Conservation (phyloP, 1,140 invertebrate species). For the Polyergus mexicanus region DNA sequence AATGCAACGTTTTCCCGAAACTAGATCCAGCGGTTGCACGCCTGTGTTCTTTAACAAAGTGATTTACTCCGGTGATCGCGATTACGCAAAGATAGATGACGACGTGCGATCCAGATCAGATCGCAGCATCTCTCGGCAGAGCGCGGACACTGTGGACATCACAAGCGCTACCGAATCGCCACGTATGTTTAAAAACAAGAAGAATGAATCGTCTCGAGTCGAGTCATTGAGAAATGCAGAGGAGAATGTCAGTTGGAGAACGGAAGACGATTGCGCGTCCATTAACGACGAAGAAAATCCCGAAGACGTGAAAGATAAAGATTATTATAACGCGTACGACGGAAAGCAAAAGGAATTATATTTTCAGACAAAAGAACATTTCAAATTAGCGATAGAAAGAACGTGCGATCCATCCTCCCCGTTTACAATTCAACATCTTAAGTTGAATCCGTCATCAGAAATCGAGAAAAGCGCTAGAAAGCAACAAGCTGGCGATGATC, state of each 20-base stretch:
- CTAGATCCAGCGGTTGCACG: neutral
- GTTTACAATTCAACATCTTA: neutral
- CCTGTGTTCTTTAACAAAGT: neutral
- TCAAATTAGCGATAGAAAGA: neutral
- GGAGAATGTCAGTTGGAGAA: slow-evolving; percentile 37
- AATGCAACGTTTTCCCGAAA: neutral
- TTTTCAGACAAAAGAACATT: neutral
- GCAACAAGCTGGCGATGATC: neutral
- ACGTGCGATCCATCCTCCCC: neutral
- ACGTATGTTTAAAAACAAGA: neutral
- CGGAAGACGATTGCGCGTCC: slow-evolving; percentile 32
- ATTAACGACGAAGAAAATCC: slow-evolving; percentile 25
- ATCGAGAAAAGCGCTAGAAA: neutral
- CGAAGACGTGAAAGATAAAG: neutral
- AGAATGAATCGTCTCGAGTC: neutral
- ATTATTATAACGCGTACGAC: neutral
- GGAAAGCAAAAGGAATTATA: neutral
- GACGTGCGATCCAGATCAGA: slow-evolving; percentile 30
- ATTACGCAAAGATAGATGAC: slow-evolving; percentile 36
- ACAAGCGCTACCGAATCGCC: slow-evolving; percentile 2
- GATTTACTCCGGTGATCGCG: neutral
- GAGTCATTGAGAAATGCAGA: neutral
- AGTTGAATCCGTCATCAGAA: neutral
- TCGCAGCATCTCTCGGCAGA: slow-evolving; percentile 15
- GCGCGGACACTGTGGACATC: neutral